Conservation (phyloP, 2,113 vertebrate species). For the Cephalopterus ornatus region DNA sequence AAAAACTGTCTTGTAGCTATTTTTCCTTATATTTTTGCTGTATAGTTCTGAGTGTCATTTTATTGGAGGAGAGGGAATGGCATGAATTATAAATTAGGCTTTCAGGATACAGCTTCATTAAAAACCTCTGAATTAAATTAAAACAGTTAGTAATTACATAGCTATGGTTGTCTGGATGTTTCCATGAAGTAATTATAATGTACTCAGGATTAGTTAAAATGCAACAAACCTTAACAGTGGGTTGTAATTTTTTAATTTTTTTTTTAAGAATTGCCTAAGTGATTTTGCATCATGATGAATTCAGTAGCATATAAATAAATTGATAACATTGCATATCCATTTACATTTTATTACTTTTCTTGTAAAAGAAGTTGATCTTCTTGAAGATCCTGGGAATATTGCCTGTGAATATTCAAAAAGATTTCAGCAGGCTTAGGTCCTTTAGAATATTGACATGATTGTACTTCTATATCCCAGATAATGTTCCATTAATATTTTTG, state of each 20-base stretch:
- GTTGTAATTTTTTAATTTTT: neutral
- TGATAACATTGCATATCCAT: neutral
- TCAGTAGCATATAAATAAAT: neutral
- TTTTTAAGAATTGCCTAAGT: neutral
- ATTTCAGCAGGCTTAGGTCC: neutral
- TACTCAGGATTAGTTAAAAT: conserved; percentile 21
- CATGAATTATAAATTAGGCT: conserved; percentile 8
- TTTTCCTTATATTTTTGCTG: neutral
- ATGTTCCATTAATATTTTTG: neutral
- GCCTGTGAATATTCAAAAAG: neutral
- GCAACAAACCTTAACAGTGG: neutral
- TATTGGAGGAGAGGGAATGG: neutral
- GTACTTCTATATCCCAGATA: neutral
- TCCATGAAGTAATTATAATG: conserved; percentile 27
- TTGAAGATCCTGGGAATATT: neutral
- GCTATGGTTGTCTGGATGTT: conserved; percentile 12
- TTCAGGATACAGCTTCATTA: conserved; percentile 39
- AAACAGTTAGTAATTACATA: conserved; percentile 32
- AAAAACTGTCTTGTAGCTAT: neutral
- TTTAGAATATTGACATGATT: neutral
- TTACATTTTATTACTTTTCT: neutral
- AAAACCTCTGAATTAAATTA: conserved; percentile 29
- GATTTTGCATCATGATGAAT: neutral
- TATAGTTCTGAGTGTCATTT: neutral
- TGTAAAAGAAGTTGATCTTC: neutral